These are phyloP conservation scores for Psococerastis gibbosa DNA, from an alignment of 2,888 invertebrate genomes.

Conservation along the genomic window DNA sequence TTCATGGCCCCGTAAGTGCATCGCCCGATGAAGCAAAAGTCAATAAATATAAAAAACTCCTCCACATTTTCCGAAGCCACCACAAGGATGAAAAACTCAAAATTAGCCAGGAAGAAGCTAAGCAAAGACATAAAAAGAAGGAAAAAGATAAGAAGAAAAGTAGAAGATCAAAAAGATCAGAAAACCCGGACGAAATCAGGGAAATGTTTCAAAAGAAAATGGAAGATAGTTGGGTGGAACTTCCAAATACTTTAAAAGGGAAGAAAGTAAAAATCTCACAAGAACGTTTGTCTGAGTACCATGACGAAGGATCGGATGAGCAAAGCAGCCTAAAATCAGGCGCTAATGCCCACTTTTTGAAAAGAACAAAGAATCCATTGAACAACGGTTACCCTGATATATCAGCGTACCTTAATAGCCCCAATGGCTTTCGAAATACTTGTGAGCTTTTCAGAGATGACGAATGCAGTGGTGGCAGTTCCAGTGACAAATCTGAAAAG, in stretches of 20 bases:
- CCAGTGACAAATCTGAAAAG: background rate
- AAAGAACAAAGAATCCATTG: background rate
- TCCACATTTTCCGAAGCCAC: conserved; percentile 4
- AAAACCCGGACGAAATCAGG: conserved; percentile 11
- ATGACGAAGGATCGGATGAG: conserved; percentile 3
- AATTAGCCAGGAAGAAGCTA: conserved; percentile 15
- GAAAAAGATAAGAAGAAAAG: conserved; percentile 11
- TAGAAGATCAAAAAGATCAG: background rate
- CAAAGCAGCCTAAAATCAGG: background rate
- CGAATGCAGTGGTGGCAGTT: background rate
- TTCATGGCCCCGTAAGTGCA: background rate
- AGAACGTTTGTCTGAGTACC: conserved; percentile 16
- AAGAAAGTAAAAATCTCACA: conserved; percentile 16
- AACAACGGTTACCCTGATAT: background rate
- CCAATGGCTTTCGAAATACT: background rate
- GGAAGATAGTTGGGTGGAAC: conserved; percentile 24
- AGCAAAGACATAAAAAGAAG: conserved; percentile 14
- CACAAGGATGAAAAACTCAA: conserved; percentile 8
- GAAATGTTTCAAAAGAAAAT: conserved; percentile 15
- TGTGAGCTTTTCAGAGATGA: background rate
- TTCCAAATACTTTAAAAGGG: conserved; percentile 26
- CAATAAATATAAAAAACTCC: conserved; percentile 2
- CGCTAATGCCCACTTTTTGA: background rate
- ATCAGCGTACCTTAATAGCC: background rate
- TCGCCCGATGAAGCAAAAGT: background rate